Percentiles rank a stretch among this genome's conserved stretches.
phyloP scores from a whole-genome alignment of 2,797 vertebrate genomes.

The Lepilemur ruficaudatus region DNA sequence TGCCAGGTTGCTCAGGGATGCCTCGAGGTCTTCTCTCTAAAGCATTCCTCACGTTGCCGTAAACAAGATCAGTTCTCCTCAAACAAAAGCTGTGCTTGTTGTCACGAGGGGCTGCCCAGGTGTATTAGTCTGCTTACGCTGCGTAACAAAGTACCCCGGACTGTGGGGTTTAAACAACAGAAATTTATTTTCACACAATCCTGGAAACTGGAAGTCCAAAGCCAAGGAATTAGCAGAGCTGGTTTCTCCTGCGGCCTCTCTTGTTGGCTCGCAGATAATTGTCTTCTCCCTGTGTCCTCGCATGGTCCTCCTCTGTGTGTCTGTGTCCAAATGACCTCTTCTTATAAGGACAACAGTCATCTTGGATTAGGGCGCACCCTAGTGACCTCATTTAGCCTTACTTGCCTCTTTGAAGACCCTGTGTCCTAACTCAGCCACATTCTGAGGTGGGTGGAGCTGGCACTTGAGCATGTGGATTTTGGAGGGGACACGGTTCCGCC shows the following conservation, averaged over 20 bases:
- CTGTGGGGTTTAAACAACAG: rapidly evolving
- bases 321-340: background rate
- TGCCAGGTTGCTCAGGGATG: background rate
- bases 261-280: rapidly evolving
- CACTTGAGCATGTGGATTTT: too few species aligned
- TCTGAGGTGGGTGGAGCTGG: too few species aligned
- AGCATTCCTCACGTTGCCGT: rapidly evolving
- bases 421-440: rapidly evolving
- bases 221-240: rapidly evolving
- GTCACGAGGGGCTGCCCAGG: rapidly evolving
- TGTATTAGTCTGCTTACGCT: rapidly evolving
- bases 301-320: background rate
- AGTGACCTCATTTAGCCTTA: background rate
- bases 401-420: too few species aligned
- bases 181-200: rapidly evolving
- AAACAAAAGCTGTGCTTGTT: rapidly evolving
- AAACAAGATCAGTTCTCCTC: rapidly evolving
- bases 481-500: background rate
- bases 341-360: background rate
- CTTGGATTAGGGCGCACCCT: background rate
- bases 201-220: background rate
- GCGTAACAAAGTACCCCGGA: rapidly evolving
- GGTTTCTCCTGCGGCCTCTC: background rate
- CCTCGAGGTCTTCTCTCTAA: rapidly evolving
- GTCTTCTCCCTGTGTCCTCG: rapidly evolving